Conservation (phyloP, 2,888 invertebrate species). For the Drosophila tanythrix region DNA sequence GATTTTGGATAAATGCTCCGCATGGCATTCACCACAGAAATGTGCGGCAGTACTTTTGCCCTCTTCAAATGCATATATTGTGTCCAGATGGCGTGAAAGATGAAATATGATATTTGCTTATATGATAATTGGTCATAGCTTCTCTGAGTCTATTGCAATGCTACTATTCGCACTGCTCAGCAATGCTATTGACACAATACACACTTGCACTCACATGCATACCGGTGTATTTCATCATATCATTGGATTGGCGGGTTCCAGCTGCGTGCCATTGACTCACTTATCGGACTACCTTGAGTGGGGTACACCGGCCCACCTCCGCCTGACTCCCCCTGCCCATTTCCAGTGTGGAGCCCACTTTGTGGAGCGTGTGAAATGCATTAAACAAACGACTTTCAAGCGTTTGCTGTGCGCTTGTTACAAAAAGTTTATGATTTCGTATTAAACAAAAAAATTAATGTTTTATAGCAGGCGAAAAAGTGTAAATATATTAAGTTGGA, state of each 20-base stretch:
- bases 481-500: constrained; percentile 64
- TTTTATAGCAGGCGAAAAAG: constrained; percentile 57
- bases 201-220: neutral
- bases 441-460: constrained; percentile 79
- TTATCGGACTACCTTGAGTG: constrained; percentile 50
- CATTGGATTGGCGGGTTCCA: constrained; percentile 14
- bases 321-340: neutral
- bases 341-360: constrained; percentile 37
- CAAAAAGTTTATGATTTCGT: constrained; percentile 79
- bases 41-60: constrained; percentile 39
- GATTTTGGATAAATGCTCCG: constrained; percentile 73
- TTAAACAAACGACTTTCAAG: constrained; percentile 67
- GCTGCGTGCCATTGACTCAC: constrained; percentile 30
- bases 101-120: neutral
- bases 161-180: neutral
- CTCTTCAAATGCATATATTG: constrained; percentile 1
- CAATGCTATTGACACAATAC: neutral
- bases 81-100: neutral
- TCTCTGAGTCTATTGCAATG: neutral
- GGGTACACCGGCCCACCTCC: constrained; percentile 11
- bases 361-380: constrained; percentile 66
- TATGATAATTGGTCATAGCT: neutral
- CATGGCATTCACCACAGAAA: constrained; percentile 55
- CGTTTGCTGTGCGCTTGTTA: constrained; percentile 76
- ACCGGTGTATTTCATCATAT: constrained; percentile 15